Base-by-base conservation (phyloP, 2,797 vertebrate species). In the Chaunax sp. region DNA sequence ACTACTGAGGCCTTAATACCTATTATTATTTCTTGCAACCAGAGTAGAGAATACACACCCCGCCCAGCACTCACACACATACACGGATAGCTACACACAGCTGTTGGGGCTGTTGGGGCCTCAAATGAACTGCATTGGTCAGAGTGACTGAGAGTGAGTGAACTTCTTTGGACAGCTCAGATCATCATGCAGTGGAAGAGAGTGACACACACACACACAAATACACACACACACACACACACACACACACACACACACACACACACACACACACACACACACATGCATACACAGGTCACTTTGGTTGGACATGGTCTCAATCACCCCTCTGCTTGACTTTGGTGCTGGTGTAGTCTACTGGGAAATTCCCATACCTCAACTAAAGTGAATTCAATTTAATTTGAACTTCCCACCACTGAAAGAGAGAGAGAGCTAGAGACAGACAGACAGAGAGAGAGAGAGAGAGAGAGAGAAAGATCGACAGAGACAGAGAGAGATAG, bases 331-430 rank as follows among this genome's bases (percentile, higher is more conserved):
- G 25, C 62, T 82, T 53, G 35, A 14, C 10, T 37, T 37, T 37
- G 35, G 56, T 80, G 76, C 77, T 87, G 78, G 58, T 75, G 28
- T 63, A 64, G 79, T 87, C 90, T 65, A 44, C 62, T 81, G 90
- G 78, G 89, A 87, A 87, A 90, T 84, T 76, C 35, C 58, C 40
- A 56, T 58, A 77, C 69, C 77, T 86, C 77, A 67, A 79, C 78
- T 82, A 78, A 86, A 86, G 79, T 77, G 82, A 84, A 78, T 87
- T 88, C 84, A 88, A 84, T 89, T 87, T 85, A 87, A 90, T 89
- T 82, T 89, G 77, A 90, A 90, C 87, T 87, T 84, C 81, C 81
- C 70, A 68, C 35, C 46, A 80, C 35, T 38, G 52, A 41, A 22
- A 76, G 74, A 80, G 53, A 58, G 57, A 60, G 30, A 51, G 71